Evolutionary conservation across 1,140 invertebrate genomes (phyloP), one percentile per base, ranked within the genome.

Genomic region (Drosophila athabasca): DNA sequence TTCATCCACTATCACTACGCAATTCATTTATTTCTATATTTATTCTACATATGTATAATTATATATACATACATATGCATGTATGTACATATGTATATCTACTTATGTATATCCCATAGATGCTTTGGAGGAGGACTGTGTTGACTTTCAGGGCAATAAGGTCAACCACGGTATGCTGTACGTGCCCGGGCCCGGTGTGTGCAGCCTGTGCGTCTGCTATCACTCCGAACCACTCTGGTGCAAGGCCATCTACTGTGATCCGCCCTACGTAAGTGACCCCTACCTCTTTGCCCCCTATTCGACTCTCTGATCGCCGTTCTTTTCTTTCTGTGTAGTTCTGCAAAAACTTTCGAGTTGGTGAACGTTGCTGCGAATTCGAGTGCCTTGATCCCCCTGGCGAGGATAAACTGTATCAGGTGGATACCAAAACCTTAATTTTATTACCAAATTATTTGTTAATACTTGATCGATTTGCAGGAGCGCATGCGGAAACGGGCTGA

Each of bases 211-310:
- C 90, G 95, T 96, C 15, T 97, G 97, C 92, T 96, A 97, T 91
- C 95, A 96, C 90, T 96, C 95, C 13, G 95, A 96, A 84, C 95
- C 96, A 52, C 95, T 95, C 92, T 96, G 96, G 95, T 97, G 97
- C 92, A 95, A 95, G 90, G 95, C 96, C 9, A 97, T 97, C 69
- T 96, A 95, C 92, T 97, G 97, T 89, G 94, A 95, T 78, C 96
- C 96, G 49, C 96, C 96, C 62, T 96, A 95, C 90, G 96, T 96
- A 84, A 95, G 95, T 94, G 8, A 6, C 17, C 11, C 11, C 11
- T 11, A 26, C 5, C 4, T 26, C 24, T 26, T 4, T 26, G 24
- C 11, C 9, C 11, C 35, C 31, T 9, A 11, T 35, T 19, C 17
- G 17, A 35, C 31, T 39, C 11, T 13, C 4, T 26, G n/a, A 51